phyloP scores from a whole-genome alignment of 1,140 invertebrate genomes.

The Planococcus citri region DNA sequence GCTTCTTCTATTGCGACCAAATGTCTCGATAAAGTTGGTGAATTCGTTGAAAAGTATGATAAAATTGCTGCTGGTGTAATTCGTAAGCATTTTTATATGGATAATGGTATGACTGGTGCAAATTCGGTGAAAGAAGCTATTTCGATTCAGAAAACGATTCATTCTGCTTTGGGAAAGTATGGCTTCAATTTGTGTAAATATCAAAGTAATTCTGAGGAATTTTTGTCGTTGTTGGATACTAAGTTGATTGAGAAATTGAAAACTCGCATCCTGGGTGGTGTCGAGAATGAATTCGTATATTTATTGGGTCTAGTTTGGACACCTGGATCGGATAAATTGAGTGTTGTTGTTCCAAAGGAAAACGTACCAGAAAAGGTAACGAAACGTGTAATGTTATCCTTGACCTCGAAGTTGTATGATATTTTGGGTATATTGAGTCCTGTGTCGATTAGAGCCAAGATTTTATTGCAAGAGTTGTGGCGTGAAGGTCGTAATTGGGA shows the following conservation, averaged over 20 bases:
- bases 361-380: not conserved
- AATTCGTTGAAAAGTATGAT: not conserved
- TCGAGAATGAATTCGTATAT: not conserved
- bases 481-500: no score
- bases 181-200: constrained; percentile 31
- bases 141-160: constrained; percentile 24
- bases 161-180: constrained; percentile 25
- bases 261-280: not conserved
- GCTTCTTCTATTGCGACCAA: constrained; percentile 32
- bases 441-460: constrained; percentile 26
- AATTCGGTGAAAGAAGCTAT: not conserved
- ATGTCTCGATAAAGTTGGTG: constrained; percentile 27
- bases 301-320: constrained; percentile 12
- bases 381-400: constrained; percentile 23
- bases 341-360: not conserved
- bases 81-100: not conserved
- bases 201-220: constrained; percentile 20
- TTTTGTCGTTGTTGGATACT: not conserved
- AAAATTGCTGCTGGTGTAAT: not conserved
- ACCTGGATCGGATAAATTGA: not conserved
- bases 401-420: constrained; percentile 29
- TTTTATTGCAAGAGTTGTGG: constrained; percentile 23
- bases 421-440: constrained; percentile 29
- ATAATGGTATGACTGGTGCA: constrained; percentile 5
- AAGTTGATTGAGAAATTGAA: not conserved